Evolutionary conservation across 2,113 vertebrate species (phyloP), one percentile per base, ranked within the genome.

Genomic region (Fukomys damarensis): DNA sequence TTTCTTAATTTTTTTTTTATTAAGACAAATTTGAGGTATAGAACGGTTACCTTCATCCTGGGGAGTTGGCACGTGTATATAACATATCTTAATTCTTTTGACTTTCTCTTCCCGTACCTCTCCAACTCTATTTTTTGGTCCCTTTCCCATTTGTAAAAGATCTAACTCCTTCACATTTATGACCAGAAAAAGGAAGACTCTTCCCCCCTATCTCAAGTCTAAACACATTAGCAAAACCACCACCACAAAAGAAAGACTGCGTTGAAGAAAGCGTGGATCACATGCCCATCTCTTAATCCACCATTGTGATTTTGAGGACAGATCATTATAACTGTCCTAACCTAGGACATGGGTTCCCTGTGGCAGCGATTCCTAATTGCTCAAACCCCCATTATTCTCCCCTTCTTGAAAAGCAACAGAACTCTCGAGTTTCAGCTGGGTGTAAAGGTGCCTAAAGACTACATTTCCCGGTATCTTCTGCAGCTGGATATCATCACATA

Each of bases 111-210:
- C 4, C 26, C 26, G 46, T 11, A 14, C 26, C 24, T 76, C 72
- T 49, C 43, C 13, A 32, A 49, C 6, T 32, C 14, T 13, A 77
- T 49, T 14, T 76, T 26, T 77, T 32, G 46, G 43, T 17, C 28
- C 43, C 28, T 6, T 77, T 77, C 28, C 38, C 30, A 49, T 77
- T 77, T 49, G 43, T 24, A 32, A 77, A 46, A 77, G 14, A 30
- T 49, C 43, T 30, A 30, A 46, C 70, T 87, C 8, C 59, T 91
- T 83, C 35, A 58, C n/a, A 86, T 82, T 94, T 89, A 85, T 82
- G 65, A 70, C 43, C 59, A 46, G 30, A 97, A 46, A 81, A 94
- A 91, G 20, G 91, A 66, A 65, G 65, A 77, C 12, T 59, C 89
- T 94, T 82, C 56, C 30, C 79, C 30, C 92, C 2, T 30, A 90